Evolutionary conservation across 2,888 invertebrate species (phyloP).

Genomic region (Tenthredo distinguenda): DNA sequence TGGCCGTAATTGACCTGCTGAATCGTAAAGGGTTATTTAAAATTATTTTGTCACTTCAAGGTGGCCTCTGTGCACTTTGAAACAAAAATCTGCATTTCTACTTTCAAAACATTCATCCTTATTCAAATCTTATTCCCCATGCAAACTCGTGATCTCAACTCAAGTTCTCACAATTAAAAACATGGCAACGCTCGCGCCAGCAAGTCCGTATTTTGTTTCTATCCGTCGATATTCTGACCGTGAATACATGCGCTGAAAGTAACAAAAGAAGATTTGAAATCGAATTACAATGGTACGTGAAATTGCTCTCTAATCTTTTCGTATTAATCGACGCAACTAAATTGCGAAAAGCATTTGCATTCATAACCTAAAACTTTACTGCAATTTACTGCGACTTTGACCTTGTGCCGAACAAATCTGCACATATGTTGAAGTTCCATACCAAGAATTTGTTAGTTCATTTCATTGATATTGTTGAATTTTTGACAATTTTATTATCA

Average conservation of each 20-base stretch:
- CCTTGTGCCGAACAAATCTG: neutral
- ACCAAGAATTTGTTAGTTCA: neutral
- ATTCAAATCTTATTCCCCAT: neutral
- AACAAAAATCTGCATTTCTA: too few relatives aligned
- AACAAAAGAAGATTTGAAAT: constrained; percentile 1
- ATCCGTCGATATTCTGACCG: constrained; percentile 47
- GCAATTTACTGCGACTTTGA: neutral
- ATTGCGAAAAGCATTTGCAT: neutral
- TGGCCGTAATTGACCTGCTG: too few relatives aligned
- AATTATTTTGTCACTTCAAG: too few relatives aligned
- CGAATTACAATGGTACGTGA: constrained; percentile 21
- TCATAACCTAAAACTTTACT: constrained; percentile 22
- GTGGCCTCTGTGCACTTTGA: too few relatives aligned
- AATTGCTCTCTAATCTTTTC: neutral
- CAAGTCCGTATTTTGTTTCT: constrained; percentile 20
- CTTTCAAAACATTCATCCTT: too few relatives aligned
- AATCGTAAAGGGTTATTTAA: too few relatives aligned
- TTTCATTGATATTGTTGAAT: neutral
- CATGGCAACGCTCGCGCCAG: constrained; percentile 33
- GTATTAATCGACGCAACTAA: neutral
- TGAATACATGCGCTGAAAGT: constrained; percentile 35
- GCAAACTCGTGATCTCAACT: neutral
- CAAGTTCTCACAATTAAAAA: constrained; percentile 5
- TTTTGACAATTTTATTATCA: neutral
- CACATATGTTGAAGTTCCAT: neutral